These are phyloP conservation scores for Drosophila histrio DNA, from an alignment of 2,888 invertebrate species.

Conservation along the genomic window DNA sequence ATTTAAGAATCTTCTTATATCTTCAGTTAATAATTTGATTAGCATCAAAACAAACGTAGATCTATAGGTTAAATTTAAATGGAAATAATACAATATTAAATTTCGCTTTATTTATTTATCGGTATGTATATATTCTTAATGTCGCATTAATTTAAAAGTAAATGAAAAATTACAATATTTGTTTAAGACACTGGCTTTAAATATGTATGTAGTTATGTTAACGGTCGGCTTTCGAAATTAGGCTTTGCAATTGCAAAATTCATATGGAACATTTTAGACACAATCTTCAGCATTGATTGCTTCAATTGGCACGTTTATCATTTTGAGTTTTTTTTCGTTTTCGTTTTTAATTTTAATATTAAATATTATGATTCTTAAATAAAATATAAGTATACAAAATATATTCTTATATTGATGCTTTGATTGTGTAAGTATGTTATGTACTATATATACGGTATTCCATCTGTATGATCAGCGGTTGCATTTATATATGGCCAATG, in stretches of 20 bases:
- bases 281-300: conserved; percentile 56
- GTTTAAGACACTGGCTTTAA: conserved; percentile 68
- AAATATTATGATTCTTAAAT: conserved; percentile 73
- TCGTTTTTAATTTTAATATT: conserved; percentile 36
- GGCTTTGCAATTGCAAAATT: conserved; percentile 43
- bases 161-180: conserved; percentile 60
- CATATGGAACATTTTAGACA: conserved; percentile 58
- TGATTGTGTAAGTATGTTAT: conserved; percentile 39
- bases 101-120: conserved; percentile 43
- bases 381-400: conserved; percentile 75
- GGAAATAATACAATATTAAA: not conserved
- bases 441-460: conserved; percentile 24
- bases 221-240: conserved; percentile 65
- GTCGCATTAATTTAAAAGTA: conserved; percentile 66
- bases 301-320: conserved; percentile 60
- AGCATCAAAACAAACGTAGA: no score
- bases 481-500: conserved; percentile 49
- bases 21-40: no score
- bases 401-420: conserved; percentile 55
- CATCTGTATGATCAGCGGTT: conserved; percentile 12
- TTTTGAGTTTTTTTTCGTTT: not conserved
- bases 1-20: no score
- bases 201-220: conserved; percentile 58
- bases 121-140: conserved; percentile 55
- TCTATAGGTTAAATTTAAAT: no score